phyloP scores from a whole-genome alignment of 2,888 invertebrate genomes.

The Patella caerulea region DNA sequence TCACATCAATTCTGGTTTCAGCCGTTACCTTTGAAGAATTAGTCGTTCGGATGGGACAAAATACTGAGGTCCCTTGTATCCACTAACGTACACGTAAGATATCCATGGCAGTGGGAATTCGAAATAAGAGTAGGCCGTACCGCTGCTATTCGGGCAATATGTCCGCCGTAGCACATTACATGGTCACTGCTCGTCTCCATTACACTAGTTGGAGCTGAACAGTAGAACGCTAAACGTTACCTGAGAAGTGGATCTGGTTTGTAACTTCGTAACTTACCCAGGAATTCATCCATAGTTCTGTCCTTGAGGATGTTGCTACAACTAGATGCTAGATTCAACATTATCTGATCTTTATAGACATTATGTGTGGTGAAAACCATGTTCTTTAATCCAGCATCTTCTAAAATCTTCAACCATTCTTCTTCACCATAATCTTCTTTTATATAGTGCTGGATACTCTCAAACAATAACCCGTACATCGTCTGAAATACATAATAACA shows the following conservation, averaged over 20 bases:
- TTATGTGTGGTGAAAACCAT: slow-evolving; percentile 85
- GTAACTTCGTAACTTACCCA: slow-evolving; percentile 59
- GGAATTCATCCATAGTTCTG: slow-evolving; percentile 31
- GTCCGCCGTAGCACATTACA: too few relatives aligned
- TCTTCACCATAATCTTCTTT: slow-evolving; percentile 92
- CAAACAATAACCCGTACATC: slow-evolving; percentile 96
- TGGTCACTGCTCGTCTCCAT: too few relatives aligned
- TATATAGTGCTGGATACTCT: slow-evolving; percentile 94
- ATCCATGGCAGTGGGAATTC: too few relatives aligned
- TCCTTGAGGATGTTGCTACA: slow-evolving; percentile 78
- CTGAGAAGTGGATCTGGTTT: not conserved
- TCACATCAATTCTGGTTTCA: too few relatives aligned
- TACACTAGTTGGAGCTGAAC: too few relatives aligned
- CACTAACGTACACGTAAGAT: too few relatives aligned
- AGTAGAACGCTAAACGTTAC: too few relatives aligned
- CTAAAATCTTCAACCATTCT: slow-evolving; percentile 90
- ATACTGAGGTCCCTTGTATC: too few relatives aligned
- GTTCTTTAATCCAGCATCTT: slow-evolving; percentile 88
- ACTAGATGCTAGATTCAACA: slow-evolving; percentile 85
- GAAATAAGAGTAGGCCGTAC: too few relatives aligned
- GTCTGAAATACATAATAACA: slow-evolving; percentile 32
- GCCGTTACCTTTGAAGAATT: too few relatives aligned
- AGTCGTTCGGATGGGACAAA: too few relatives aligned
- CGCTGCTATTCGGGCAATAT: too few relatives aligned
- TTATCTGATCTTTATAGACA: slow-evolving; percentile 88